These are phyloP conservation scores for Leucopsar rothschildi DNA, from an alignment of 2,113 vertebrate species.

Conservation along the genomic window DNA sequence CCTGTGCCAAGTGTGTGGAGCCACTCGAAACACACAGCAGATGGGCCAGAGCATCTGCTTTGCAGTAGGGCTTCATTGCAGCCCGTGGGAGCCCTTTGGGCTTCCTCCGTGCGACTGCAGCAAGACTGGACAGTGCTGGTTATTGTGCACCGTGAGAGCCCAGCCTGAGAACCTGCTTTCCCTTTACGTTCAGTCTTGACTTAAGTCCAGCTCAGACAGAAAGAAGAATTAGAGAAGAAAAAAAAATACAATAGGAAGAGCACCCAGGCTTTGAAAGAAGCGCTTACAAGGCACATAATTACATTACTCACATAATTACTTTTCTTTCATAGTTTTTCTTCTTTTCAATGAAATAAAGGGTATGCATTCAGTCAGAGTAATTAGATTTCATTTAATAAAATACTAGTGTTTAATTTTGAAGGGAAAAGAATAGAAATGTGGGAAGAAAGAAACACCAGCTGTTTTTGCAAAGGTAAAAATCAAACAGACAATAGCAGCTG, in stretches of 20 bases:
- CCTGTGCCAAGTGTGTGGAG: not conserved
- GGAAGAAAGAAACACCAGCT: not conserved
- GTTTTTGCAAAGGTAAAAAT: not conserved
- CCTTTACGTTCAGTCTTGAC: not conserved
- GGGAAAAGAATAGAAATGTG: not conserved
- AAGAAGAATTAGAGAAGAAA: not conserved
- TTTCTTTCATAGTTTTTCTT: not conserved
- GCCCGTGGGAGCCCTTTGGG: not conserved
- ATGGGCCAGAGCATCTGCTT: constrained; percentile 1
- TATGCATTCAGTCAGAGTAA: not conserved
- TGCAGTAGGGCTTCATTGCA: not conserved
- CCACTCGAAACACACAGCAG: not conserved
- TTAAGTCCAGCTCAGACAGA: not conserved
- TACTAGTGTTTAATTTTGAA: not conserved
- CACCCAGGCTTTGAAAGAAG: not conserved
- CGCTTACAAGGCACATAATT: not conserved
- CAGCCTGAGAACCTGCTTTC: not conserved
- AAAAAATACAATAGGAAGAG: not conserved
- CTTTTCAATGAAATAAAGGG: constrained; percentile 24
- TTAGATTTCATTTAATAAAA: constrained; percentile 45
- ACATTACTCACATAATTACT: constrained; percentile 39
- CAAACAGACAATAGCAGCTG: not conserved
- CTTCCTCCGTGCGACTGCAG: not conserved
- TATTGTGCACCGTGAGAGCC: not conserved
- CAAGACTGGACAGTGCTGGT: not conserved